Base-by-base conservation (phyloP, 2,888 invertebrate genomes). In the Caenorhabditis becei region DNA sequence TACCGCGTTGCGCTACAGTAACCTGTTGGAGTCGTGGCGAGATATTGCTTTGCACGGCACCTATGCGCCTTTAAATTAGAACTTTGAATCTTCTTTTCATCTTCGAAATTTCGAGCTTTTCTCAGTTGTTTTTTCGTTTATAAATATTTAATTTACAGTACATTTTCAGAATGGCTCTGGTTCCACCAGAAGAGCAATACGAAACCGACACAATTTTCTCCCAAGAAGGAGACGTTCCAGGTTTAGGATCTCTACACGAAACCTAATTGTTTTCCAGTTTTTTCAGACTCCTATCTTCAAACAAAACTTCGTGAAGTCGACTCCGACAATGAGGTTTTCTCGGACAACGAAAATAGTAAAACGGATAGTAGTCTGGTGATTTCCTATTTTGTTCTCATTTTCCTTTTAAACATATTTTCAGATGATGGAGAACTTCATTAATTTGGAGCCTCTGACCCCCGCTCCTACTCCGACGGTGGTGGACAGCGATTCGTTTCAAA, bases 141-240 rank as follows among this genome's bases (percentile, higher is more conserved):
- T 18, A n/a, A 18, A 2, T 18, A 18, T 47, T 47, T 10, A 47
- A 18, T 47, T 47, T 18, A 5, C 20, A n/a, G 18, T 18, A 10
- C 5, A 1, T 47, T 20, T n/a, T 2, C 5, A 65, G 41, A 51
- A 77, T 77, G 77, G 32, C 18, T 0, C 18, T 23, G 1, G 44
- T 77, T 32, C 70, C 70, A 16, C 47, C 44, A 0, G 70, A 70
- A 51, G 70, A 77, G 20, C 70, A 65, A 53, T 77, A 77, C 26
- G 77, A 77, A 23, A 77, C 77, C 24, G 77, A 77, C 49, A 77
- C 77, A 16, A 77, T 77, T 63, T 77, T 77, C 23, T 77, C 77
- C 1, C 77, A 77, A 58, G 77, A 70, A 20, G 77, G 69, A 35
- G 77, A 77, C 20, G 26, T 35, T 8, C 63, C 77, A 51, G 77